Evolutionary conservation across 2,113 vertebrate genomes (phyloP).

Genomic region (Hirundichthys speculiger): DNA sequence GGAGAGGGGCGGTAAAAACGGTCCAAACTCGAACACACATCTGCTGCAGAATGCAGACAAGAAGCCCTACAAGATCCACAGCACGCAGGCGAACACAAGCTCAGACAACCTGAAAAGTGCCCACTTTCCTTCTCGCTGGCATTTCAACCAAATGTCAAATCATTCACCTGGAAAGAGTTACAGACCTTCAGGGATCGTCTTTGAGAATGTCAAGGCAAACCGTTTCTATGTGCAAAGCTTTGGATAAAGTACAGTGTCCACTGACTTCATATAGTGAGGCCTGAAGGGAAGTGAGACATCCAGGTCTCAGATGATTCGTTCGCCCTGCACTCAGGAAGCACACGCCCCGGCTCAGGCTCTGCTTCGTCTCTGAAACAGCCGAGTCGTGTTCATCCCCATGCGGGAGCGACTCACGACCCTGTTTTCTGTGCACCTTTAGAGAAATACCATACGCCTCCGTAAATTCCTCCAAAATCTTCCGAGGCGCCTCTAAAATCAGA

Average conservation of each 20-base stretch:
- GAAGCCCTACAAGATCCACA: slow-evolving; percentile 12
- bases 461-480: not conserved
- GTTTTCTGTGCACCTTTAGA: too few species aligned
- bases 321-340: slow-evolving; percentile 39
- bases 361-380: slow-evolving; percentile 43
- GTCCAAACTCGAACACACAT: slow-evolving; percentile 3
- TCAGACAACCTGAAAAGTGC: slow-evolving; percentile 24
- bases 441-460: not conserved
- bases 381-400: slow-evolving; percentile 52
- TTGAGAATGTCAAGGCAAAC: slow-evolving; percentile 66
- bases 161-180: slow-evolving; percentile 70
- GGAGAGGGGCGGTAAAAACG: slow-evolving; percentile 10
- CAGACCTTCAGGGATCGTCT: slow-evolving; percentile 60
- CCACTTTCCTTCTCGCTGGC: slow-evolving; percentile 47
- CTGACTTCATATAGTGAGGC: slow-evolving; percentile 23
- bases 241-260: slow-evolving; percentile 38
- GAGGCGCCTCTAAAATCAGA: too few species aligned
- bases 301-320: slow-evolving; percentile 34
- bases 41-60: slow-evolving; percentile 35
- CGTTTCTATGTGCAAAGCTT: slow-evolving; percentile 43
- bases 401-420: slow-evolving; percentile 34
- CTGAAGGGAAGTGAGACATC: slow-evolving; percentile 36
- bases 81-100: slow-evolving; percentile 7
- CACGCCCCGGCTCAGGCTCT: slow-evolving; percentile 38
- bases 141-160: slow-evolving; percentile 77